Base-by-base conservation (phyloP, 2,888 invertebrate genomes). In the Ennomos fuscantarius region DNA sequence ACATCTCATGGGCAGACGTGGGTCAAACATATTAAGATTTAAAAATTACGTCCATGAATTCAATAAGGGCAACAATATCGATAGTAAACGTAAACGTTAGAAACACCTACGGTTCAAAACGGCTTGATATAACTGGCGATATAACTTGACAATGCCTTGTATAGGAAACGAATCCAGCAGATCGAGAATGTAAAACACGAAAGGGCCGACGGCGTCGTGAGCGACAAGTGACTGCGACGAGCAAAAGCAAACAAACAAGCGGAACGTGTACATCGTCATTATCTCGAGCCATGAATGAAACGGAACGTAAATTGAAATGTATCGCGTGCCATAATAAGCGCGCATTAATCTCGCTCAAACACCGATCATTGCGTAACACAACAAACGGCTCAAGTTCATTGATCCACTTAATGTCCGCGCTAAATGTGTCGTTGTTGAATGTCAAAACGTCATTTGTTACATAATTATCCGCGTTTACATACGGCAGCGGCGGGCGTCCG, bases 261-360 rank as follows among this genome's bases (percentile, higher is more conserved):
- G 84, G 86, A 85, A 84, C 86, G 81, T 78, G 78, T 76, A 81
- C 83, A 68, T 79, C 81, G 86, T 85, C 84, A 88, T 89, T 90
- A 92, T 88, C 89, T 87, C 84, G 77, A 82, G 70, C 82, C 85
- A 86, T 91, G 91, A 92, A 91, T 91, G 91, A 90, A 91, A 87
- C 85, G 79, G 86, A 89, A 89, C 88, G 89, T 87, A 90, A 90
- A 91, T 90, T 86, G 90, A 86, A 91, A 87, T 85, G 86, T 90
- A 90, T 91, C 89, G 91, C 91, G 91, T 92, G 92, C 90, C 87
- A 89, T 91, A 92, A 91, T 89, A 91, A 89, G 86, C 84, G 82
- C 82, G 82, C 90, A 91, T 91, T 90, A 91, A 92, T 92, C 92
- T 90, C 91, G 84, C 87, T 90, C 89, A 89, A 91, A 89, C 83